Evolutionary conservation across 1,140 invertebrate species (phyloP).

Genomic region (Brachionus plicatilis): DNA sequence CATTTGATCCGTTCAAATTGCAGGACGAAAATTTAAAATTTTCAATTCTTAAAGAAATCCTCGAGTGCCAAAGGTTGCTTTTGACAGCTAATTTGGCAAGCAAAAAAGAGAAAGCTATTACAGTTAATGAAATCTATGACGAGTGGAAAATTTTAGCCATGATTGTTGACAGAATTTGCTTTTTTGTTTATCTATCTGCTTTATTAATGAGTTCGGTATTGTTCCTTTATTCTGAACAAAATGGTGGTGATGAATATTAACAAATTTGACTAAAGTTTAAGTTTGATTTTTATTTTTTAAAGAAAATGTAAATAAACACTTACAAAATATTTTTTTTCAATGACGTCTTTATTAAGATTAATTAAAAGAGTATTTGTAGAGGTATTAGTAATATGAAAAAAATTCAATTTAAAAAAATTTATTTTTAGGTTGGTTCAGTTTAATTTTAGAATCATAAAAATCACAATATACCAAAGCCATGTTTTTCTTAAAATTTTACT

Average conservation of each 20-base stretch:
- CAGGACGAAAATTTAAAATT: constrained; percentile 35
- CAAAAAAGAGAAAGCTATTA: neutral
- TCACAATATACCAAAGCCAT: neutral
- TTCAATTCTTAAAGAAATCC: constrained; percentile 34
- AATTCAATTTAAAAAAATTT: too few relatives aligned
- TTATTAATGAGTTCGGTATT: neutral
- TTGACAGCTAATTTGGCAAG: constrained; percentile 1
- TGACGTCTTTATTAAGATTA: too few relatives aligned
- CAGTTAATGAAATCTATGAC: constrained; percentile 27
- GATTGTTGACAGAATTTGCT: constrained; percentile 37
- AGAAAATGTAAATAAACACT: neutral
- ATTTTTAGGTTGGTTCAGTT: neutral
- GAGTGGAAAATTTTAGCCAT: constrained; percentile 40
- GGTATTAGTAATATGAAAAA: too few relatives aligned
- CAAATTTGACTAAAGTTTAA: neutral
- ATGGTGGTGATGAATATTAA: neutral
- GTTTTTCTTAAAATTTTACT: neutral
- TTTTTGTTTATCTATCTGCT: constrained; percentile 32
- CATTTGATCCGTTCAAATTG: constrained; percentile 32
- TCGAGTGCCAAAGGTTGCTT: constrained; percentile 31
- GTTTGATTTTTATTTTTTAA: neutral
- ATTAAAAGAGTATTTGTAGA: too few relatives aligned
- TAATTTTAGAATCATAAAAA: neutral
- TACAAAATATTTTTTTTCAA: neutral
- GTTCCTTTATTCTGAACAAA: constrained; percentile 7